Conservation (phyloP, 2,113 vertebrate genomes). For the Phalacrocorax carbo region DNA sequence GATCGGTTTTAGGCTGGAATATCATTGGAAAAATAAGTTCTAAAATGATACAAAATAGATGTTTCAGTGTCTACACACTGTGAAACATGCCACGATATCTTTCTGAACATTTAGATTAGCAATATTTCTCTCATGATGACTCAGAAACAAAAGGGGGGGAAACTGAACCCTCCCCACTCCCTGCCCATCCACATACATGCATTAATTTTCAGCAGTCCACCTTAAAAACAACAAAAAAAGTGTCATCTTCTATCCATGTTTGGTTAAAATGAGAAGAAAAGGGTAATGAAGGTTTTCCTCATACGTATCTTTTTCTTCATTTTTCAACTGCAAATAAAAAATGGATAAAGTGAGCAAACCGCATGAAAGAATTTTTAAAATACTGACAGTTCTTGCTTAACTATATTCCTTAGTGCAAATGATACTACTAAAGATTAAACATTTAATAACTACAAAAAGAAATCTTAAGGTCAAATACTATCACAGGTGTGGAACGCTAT, state of each 20-base stretch:
- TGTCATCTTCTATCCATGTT: slow-evolving; percentile 69
- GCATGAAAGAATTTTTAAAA: slow-evolving; percentile 27
- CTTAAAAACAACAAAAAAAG: background rate
- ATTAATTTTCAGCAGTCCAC: background rate
- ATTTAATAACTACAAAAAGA: background rate
- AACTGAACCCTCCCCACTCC: background rate
- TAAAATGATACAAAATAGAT: background rate
- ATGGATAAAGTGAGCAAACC: slow-evolving; percentile 38
- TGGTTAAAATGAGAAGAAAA: slow-evolving; percentile 86
- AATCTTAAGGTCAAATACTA: background rate
- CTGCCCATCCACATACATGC: background rate
- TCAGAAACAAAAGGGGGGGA: background rate
- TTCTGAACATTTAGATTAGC: background rate
- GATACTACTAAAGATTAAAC: background rate
- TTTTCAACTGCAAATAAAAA: slow-evolving; percentile 87
- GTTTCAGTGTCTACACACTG: background rate
- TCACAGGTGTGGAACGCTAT: background rate
- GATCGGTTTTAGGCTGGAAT: background rate
- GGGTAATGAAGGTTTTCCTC: slow-evolving; percentile 97
- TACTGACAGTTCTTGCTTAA: background rate
- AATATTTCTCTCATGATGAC: background rate
- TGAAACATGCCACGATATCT: background rate
- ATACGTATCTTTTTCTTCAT: slow-evolving; percentile 84
- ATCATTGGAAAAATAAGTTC: background rate
- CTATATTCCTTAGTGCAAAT: background rate